A percentile compares a stretch with the other conserved stretches of the same genome.
phyloP scores from a whole-genome alignment of 2,888 invertebrate species.

The Hyposoter dolosus region DNA sequence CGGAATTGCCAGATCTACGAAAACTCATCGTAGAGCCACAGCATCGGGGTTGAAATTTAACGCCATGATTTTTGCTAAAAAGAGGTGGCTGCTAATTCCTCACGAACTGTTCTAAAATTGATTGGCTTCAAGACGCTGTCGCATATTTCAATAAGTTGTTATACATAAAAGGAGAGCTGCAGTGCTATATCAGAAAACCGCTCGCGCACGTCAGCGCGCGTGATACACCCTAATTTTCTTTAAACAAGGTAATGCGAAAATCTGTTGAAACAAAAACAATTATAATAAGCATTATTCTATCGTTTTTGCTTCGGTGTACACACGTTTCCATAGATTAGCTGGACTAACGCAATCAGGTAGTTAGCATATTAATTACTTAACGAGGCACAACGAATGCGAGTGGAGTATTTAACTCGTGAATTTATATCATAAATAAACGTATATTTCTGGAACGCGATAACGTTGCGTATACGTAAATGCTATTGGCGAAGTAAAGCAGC shows the following conservation, averaged over 20 bases:
- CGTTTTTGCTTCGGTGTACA: slow-evolving; percentile 2
- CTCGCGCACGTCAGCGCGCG: too few species aligned
- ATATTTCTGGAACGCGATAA: slow-evolving; percentile 12
- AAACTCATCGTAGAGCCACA: too few species aligned
- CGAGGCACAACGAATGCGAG: not conserved
- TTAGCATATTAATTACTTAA: not conserved
- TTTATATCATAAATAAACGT: not conserved
- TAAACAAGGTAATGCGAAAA: slow-evolving; percentile 43
- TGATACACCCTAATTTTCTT: too few species aligned
- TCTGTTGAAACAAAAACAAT: slow-evolving; percentile 55
- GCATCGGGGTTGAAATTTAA: too few species aligned
- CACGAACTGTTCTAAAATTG: too few species aligned
- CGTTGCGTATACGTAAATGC: slow-evolving; percentile 1
- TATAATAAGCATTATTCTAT: slow-evolving; percentile 55
- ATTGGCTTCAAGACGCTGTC: too few species aligned
- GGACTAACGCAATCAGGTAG: not conserved
- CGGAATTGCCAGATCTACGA: too few species aligned
- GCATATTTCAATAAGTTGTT: too few species aligned
- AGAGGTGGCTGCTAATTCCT: too few species aligned
- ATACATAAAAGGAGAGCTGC: too few species aligned
- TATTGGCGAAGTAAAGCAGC: slow-evolving; percentile 48
- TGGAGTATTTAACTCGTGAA: not conserved
- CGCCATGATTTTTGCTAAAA: too few species aligned
- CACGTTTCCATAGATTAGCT: slow-evolving; percentile 11
- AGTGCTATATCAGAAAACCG: too few species aligned